Percentiles rank a stretch among this genome's conserved stretches.
Conservation (phyloP, 2,113 vertebrate genomes). For the Myxocyprinus asiaticus region DNA sequence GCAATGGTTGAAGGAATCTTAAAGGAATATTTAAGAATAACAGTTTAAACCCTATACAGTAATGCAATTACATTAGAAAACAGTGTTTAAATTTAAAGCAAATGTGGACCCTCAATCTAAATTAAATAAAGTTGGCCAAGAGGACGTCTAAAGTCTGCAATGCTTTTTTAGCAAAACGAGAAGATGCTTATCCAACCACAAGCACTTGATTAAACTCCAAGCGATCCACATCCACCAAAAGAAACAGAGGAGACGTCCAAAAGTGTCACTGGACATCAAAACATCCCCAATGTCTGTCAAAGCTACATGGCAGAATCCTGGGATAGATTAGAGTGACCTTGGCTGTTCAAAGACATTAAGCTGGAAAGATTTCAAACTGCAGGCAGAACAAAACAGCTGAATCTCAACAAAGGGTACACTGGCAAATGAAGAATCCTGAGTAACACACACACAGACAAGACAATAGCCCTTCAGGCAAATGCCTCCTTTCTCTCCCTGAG, state of each 20-base stretch:
- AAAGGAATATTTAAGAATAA: background rate
- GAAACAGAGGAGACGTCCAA: background rate
- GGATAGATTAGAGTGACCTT: conserved; percentile 62
- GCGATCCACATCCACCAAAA: conserved; percentile 10
- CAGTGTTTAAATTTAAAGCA: background rate
- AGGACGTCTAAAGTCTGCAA: background rate
- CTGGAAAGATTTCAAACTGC: conserved; percentile 56
- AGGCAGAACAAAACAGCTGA: conserved; percentile 67
- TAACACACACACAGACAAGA: conserved; percentile 72
- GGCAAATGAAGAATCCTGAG: conserved; percentile 71
- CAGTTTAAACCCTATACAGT: background rate
- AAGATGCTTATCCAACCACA: background rate
- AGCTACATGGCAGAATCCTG: conserved; percentile 42
- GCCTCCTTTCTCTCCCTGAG: conserved; percentile 55
- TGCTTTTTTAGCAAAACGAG: background rate
- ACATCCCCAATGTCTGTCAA: conserved; percentile 24
- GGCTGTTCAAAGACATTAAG: conserved; percentile 61
- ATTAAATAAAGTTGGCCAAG: background rate
- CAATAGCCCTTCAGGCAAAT: conserved; percentile 71
- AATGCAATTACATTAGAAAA: background rate
- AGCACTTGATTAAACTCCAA: conserved; percentile 19
- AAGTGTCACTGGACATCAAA: background rate
- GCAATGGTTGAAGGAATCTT: background rate
- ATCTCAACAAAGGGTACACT: conserved; percentile 72
- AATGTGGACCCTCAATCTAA: background rate